Conservation (phyloP, 1,140 invertebrate species). For the Thalassaphorura encarpata region DNA sequence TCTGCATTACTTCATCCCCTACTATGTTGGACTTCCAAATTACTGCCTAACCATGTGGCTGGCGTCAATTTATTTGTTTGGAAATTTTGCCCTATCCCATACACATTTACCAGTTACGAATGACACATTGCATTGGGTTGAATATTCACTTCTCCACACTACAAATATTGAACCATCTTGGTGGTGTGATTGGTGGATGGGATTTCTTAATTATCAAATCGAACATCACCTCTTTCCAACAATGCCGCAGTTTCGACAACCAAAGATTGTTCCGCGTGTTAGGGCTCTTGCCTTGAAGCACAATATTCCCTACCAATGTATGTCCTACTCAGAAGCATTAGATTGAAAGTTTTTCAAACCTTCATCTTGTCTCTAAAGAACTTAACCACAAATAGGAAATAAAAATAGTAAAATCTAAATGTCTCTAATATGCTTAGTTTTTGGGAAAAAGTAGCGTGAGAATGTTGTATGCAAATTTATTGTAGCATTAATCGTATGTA, state of each 20-base stretch:
- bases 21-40: slow-evolving; percentile 13
- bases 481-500: no score
- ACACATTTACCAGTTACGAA: slow-evolving; percentile 13
- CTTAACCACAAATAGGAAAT: no score
- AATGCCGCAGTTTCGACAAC: slow-evolving; percentile 18
- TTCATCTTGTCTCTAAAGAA: not conserved
- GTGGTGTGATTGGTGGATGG: slow-evolving; percentile 14
- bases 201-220: slow-evolving; percentile 22
- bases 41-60: slow-evolving; percentile 16
- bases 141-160: slow-evolving; percentile 17
- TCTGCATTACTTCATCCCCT: slow-evolving; percentile 20
- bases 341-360: not conserved
- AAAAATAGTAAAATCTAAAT: no score
- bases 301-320: slow-evolving; percentile 12
- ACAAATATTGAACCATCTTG: slow-evolving; percentile 3
- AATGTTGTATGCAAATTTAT: no score
- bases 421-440: no score
- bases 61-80: slow-evolving; percentile 19
- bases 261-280: slow-evolving; percentile 1
- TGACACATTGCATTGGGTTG: slow-evolving; percentile 16
- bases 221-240: slow-evolving; percentile 21
- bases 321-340: slow-evolving; percentile 3
- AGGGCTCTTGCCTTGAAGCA: slow-evolving; percentile 14
- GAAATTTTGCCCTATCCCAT: slow-evolving; percentile 19
- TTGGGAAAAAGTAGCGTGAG: no score